Base-by-base conservation (phyloP, 2,797 vertebrate genomes). In the Scyliorhinus canicula region DNA sequence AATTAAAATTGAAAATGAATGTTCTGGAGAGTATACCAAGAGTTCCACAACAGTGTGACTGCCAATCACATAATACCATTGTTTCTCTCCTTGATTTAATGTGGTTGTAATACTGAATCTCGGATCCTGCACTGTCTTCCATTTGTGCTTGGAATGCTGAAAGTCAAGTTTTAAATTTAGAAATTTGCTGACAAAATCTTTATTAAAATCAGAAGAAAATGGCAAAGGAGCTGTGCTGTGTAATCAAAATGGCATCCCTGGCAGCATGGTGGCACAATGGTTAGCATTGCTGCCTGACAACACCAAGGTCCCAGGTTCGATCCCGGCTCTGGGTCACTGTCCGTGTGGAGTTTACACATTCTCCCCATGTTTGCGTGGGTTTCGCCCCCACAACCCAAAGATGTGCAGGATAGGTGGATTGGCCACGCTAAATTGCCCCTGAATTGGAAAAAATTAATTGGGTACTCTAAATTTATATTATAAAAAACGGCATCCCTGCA, bases 1-100 rank as follows among this genome's bases (percentile, higher is more conserved):
- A 93, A 88, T 93, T 93, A 93, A 93, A 93, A 65, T 93, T 67
- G 60, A 93, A 93, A 93, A 93, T 67, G 91, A 93, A 69, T 93
- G 91, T 69, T 93, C 91, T 69, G 44, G 65, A 93, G 91, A 60
- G 86, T 67, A 21, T 93, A 65, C 60, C 63, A 93, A 60, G n/a
- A 69, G 40, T 67, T 65, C 65, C 16, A 93, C 60, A 93, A 93
- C 91, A 67, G 60, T 35, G 63, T 93, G 63, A 93, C 91, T 69
- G 91, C 60, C 91, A 93, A 65, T 93, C 60, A 69, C 91, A 31
- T 26, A 65, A 93, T 93, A 35, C 60, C 28, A 93, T 69, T 67
- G 91, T 67, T 93, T 69, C 60, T 31, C 60, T 69, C 63, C 63
- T 67, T 14, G 40, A 65, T 93, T 44, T 93, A 93, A 67, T 93